A percentile compares a stretch with the other conserved stretches of the same genome.
phyloP scores from a whole-genome alignment of 2,797 vertebrate species.

The Aythya fuligula region DNA sequence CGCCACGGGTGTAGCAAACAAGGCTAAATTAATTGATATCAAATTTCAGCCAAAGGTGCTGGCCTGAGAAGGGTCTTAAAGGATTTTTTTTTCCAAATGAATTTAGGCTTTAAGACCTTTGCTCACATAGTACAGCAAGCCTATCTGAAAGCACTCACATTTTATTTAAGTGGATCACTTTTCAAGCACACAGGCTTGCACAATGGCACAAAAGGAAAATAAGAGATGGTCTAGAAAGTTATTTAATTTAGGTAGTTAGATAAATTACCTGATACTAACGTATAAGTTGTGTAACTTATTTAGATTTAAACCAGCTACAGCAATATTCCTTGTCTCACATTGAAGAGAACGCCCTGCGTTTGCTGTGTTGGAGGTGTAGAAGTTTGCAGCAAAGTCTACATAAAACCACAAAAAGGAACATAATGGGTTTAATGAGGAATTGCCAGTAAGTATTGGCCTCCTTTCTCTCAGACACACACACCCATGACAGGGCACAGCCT shows the following conservation, averaged over 20 bases:
- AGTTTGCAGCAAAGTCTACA: background rate
- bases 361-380: background rate
- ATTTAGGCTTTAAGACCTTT: background rate
- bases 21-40: slow-evolving; percentile 29
- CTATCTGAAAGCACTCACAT: background rate
- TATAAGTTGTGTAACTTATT: background rate
- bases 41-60: background rate
- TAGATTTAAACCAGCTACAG: background rate
- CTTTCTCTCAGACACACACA: fast-evolving
- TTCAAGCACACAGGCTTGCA: background rate
- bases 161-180: background rate
- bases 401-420: background rate
- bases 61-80: background rate
- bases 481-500: background rate
- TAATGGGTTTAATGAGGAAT: background rate
- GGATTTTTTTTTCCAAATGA: background rate
- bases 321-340: background rate
- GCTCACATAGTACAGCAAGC: background rate
- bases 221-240: background rate
- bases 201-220: background rate
- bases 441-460: background rate
- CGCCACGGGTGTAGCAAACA: background rate
- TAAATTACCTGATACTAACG: background rate
- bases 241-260: background rate
- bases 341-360: background rate